Evolutionary conservation across 2,113 vertebrate species (phyloP), one percentile per base, ranked within the genome.

Genomic region (Psittacus erithacus): DNA sequence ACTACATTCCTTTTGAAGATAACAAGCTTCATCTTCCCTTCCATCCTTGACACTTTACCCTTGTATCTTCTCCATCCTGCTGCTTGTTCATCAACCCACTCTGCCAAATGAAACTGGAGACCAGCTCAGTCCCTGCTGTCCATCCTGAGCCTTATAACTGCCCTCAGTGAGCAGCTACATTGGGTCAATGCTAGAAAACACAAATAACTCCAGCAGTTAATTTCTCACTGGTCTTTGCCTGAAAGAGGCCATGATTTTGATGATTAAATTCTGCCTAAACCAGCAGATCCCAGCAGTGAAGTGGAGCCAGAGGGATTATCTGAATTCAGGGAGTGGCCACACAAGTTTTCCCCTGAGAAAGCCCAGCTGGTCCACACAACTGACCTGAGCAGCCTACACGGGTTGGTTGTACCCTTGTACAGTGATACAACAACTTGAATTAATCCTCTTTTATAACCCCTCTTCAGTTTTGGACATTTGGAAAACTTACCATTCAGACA

Each of bases 291-390:
- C 60, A 83, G 88, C 68, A 68, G 59, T 35, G 39, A 59, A 88
- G 57, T 60, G 55, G 64, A 83, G 88, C 76, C 86, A 88, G 68
- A 82, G 59, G 68, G 50, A 95, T 96, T 96, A 95, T 78, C 82
- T 90, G 86, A 76, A 68, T 80, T 83, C 93, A 92, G 88, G 95
- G 93, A 86, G 90, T 60, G 69, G 80, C 70, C 76, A 64, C 62
- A 52, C 74, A 29, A 74, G 83, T 94, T 75, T 88, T 86, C 38
- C 60, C 43, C 67, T 38, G 47, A 90, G 71, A 88, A 94, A 60
- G 60, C 43, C 44, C 79, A 86, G 74, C 74, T 79, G 86, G 87
- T 76, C 62, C 1, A 0, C 10, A 38, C 39, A 73, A 43, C 68
- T 74, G 88, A 78, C 46, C 39, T 81, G n/a, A 57, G 74, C 65